phyloP scores from a whole-genome alignment of 2,888 invertebrate species.

The Agriopis marginaria region DNA sequence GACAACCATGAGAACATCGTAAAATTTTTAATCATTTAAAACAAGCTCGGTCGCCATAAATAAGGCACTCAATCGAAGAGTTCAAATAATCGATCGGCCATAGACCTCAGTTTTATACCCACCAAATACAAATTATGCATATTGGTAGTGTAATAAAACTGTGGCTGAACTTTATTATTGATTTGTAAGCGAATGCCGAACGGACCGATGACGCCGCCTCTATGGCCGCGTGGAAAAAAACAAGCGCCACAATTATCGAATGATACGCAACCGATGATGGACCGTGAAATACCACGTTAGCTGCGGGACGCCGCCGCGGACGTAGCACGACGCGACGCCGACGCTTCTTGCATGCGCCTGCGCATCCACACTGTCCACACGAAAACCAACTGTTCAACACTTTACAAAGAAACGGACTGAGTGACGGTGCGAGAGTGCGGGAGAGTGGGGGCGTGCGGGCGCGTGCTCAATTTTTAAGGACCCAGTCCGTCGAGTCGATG shows the following conservation, averaged over 20 bases:
- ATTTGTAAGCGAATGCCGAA: conserved; percentile 40
- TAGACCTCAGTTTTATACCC: conserved; percentile 46
- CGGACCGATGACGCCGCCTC: conserved; percentile 21
- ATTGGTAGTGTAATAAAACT: conserved; percentile 47
- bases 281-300: conserved; percentile 42
- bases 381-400: background rate
- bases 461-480: conserved; percentile 48
- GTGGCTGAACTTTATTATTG: conserved; percentile 46
- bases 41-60: conserved; percentile 50
- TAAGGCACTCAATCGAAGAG: conserved; percentile 49
- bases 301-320: conserved; percentile 22
- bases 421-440: background rate
- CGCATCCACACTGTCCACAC: background rate
- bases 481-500: conserved; percentile 37
- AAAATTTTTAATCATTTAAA: conserved; percentile 51
- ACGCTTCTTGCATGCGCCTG: too few species aligned
- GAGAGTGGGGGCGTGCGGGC: conserved; percentile 23
- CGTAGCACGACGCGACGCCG: background rate
- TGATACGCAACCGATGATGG: conserved; percentile 43
- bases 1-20: conserved; percentile 46
- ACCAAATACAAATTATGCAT: conserved; percentile 47
- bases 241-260: conserved; percentile 51
- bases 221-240: conserved; percentile 41
- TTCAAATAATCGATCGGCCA: conserved; percentile 48
- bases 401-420: background rate